Base-by-base conservation (phyloP, 2,888 invertebrate genomes). In the Xanthia icteritia region DNA sequence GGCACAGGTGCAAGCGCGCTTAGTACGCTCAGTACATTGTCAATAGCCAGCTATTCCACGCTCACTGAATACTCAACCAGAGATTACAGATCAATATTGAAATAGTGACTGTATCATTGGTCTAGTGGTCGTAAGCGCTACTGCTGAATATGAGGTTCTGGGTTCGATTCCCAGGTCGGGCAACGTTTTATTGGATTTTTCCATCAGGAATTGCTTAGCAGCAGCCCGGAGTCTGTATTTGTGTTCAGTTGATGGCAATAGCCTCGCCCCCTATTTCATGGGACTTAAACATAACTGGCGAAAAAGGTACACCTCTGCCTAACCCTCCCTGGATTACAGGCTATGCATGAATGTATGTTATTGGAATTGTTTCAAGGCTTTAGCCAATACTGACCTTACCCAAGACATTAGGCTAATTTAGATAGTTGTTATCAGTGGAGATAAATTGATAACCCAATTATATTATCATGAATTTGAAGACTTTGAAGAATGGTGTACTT, bases 11-110 rank as follows among this genome's bases (percentile, higher is more conserved):
- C 58, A 54, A n/a, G 61, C 11, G 6, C 58, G 58, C 58, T 78
- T 81, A 58, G 65, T 65, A 65, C 42, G 58, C 67, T 76, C 76
- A 65, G 76, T 58, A 51, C 63, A 66, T 63, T 64, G 77, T 68
- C 76, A 76, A 63, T 82, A 75, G 58, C 15, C 15, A 27, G 58
- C 78, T 65, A 58, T 77, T 73, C 48, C 15, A 78, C 45, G 78
- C 82, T 81, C 58, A 60, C 42, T 75, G 82, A 65, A 65, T 78
- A 58, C 82, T 60, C 58, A 65, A 81, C 23, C 75, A 20, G n/a
- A 79, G 82, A 61, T 79, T 82, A 79, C 27, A 36, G 48, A 82
- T 79, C 66, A 70, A 48, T 77, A 65, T 23, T 15, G 54, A 15
- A 54, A 48, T 45, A 48, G 56, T 36, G 45, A 13, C 13, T 45